Evolutionary conservation across 2,113 vertebrate species (phyloP), one percentile per base, ranked within the genome.

Genomic region (Orthochromis malagaraziensis): DNA sequence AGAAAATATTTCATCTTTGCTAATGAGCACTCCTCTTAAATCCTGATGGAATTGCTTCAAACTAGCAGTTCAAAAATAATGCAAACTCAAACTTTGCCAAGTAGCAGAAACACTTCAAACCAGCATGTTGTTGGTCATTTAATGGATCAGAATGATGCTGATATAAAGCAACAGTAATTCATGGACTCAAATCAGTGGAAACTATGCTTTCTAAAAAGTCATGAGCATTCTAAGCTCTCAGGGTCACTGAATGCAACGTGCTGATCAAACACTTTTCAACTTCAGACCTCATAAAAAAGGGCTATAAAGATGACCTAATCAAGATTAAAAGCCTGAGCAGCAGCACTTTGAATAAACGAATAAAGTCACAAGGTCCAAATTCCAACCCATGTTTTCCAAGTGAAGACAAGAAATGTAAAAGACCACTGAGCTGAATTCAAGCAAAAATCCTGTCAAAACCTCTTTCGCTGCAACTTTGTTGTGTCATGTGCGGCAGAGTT

Each of bases 191-290:
- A 31, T 29, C n/a, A 53, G 57, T 51, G 7, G 29, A 49, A 77
- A 77, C 26, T 77, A 77, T 49, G 45, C 31, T 75, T 54, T 57
- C 9, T 12, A 9, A 49, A 24, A 68, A 42, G 79, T 82, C 73
- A 26, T 40, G 33, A 82, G 54, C 26, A 31, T 57, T 12, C 57
- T 40, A 63, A 21, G 16, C 57, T 47, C 45, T 80, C 83, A 70
- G 54, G 91, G 90, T 93, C 91, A 87, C 57, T 81, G 75, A 89
- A 83, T 6, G 11, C 21, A 87, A 89, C 68, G 77, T 85, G 81
- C 87, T 88, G 89, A 93, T 88, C 42, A 54, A 82, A 88, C 58
- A 31, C 63, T 84, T 84, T 84, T 70, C 17, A 83, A 82, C 33
- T 54, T 60, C 21, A 40, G 80, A 54, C 11, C 65, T 45, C 24